These are phyloP conservation scores for Dendrocincla fuliginosa DNA, from an alignment of 2,797 vertebrate species.

Conservation along the genomic window DNA sequence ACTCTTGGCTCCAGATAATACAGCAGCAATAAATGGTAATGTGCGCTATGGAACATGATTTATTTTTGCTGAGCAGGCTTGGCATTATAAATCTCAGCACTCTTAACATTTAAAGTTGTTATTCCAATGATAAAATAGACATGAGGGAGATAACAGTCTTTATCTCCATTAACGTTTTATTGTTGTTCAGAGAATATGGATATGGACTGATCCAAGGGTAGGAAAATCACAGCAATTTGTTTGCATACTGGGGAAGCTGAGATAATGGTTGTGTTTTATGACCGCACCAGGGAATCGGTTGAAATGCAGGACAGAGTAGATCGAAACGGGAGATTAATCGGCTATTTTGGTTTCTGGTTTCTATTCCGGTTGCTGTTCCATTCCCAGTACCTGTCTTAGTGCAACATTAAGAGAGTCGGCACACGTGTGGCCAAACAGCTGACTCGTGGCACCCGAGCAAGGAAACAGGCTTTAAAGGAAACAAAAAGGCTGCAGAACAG, in stretches of 20 bases:
- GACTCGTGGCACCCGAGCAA: background rate
- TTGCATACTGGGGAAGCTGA: slow-evolving; percentile 22
- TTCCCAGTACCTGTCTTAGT: background rate
- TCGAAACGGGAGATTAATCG: background rate
- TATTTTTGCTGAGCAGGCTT: slow-evolving; percentile 55
- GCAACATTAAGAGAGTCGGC: background rate
- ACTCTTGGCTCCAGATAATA: slow-evolving; percentile 3
- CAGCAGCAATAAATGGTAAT: slow-evolving; percentile 8
- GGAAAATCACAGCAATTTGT: slow-evolving; percentile 66
- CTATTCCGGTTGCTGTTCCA: background rate
- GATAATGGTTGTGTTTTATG: slow-evolving; percentile 33
- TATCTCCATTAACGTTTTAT: slow-evolving; percentile 68
- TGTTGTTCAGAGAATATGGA: slow-evolving; percentile 66
- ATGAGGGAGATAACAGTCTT: slow-evolving; percentile 66
- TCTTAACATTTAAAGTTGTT: slow-evolving; percentile 68
- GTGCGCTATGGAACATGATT: slow-evolving; percentile 31
- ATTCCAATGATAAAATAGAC: slow-evolving; percentile 67
- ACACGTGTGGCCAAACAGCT: background rate
- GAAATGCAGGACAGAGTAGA: slow-evolving; percentile 15
- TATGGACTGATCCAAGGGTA: slow-evolving; percentile 18
- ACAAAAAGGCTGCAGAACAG: background rate
- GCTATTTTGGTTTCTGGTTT: background rate
- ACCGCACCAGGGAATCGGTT: background rate
- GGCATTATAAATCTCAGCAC: slow-evolving; percentile 62
- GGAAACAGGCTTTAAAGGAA: background rate